Base-by-base conservation (phyloP, 1,140 invertebrate genomes). In the Pissodes strobi region DNA sequence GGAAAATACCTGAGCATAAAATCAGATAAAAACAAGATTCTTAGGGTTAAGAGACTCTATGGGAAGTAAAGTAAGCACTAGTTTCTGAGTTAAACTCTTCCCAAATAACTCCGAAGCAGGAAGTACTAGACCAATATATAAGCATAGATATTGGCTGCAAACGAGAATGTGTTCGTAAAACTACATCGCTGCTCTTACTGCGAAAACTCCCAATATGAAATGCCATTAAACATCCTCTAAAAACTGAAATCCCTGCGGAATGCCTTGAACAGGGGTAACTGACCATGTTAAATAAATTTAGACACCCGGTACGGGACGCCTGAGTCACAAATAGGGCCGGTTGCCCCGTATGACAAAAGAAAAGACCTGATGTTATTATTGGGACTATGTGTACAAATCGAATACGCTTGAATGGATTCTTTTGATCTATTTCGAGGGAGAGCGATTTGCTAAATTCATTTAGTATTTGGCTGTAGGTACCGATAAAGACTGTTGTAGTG, bases 201-300 rank as follows among this genome's bases (percentile, higher is more conserved):
- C 55, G 30, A 57, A 57, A 57, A 57, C 55, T 57, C 55, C 25
- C 34, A 57, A 43, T 30, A 43, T 17, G 27, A 45, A 43, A 27
- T 57, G 39, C 39, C 9, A 56, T 57, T 45, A 53, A 19, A 53
- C 15, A 53, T 39, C 51, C 51, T 15, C 8, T 46, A 49, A 60
- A 51, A 49, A 10, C 34, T 25, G 8, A 49, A 61, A 13, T 55
- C 60, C 49, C 60, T 22, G 3, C 17, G 25, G 41, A 46, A 43
- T 55, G 41, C 41, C 34, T 53, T 45, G 39, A 39, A 39, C 60
- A 55, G 27, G 51, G 38, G 48, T 63, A 63, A 63, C 60, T 63
- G 60, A 63, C 60, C 60, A 51, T 63, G 48, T 41, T 43, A 51
- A 63, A 63, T 63, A 63, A 63, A 63, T 63, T 63, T 63, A 51